Base-by-base conservation (phyloP, 2,113 vertebrate genomes). In the Macquaria australasica region DNA sequence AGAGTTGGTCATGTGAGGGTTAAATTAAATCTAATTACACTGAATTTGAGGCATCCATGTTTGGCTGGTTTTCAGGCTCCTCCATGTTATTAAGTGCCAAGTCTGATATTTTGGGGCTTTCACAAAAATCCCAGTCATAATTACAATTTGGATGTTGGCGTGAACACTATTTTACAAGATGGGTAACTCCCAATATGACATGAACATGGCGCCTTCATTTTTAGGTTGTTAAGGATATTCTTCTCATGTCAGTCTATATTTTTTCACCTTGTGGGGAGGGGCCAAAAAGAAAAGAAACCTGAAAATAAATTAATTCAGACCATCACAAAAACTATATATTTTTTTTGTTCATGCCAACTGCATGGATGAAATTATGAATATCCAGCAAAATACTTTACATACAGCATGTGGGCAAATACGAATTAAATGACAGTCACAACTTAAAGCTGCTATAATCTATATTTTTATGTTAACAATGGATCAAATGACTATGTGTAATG, bases 21-120 rank as follows among this genome's bases (percentile, higher is more conserved):
- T 69, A n/a, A 48, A 58, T 50, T 50, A 20, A 51, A 71, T 60
- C 31, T 58, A 68, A 68, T 58, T 78, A 62, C 60, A 10, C 25
- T 37, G 16, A 63, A 63, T 0, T 3, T 6, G 25, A 68, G 39
- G 18, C n/a, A 16, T 25, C 16, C 20, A 11, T 14, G 25, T 43
- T 58, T 69, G 64, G 37, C 25, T 34, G 51, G 11, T 58, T 78
- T 62, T 70, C 53, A 56, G 64, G 12, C 66, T 31, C 15, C 11
- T 62, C 25, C 0, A 1, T 37, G 6, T 68, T 45, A 58, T 77
- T 43, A 31, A 28, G 51, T 67, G 50, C 63, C 37, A 45, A 45
- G 50, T 56, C n/a, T 21, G n/a, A 56, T 67, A 8, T 18, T 51
- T 25, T 53, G 28, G 45, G 64, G 23, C 45, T 18, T 23, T 78